Conservation (phyloP, 1,140 invertebrate species). For the Anthonomus grandis region DNA sequence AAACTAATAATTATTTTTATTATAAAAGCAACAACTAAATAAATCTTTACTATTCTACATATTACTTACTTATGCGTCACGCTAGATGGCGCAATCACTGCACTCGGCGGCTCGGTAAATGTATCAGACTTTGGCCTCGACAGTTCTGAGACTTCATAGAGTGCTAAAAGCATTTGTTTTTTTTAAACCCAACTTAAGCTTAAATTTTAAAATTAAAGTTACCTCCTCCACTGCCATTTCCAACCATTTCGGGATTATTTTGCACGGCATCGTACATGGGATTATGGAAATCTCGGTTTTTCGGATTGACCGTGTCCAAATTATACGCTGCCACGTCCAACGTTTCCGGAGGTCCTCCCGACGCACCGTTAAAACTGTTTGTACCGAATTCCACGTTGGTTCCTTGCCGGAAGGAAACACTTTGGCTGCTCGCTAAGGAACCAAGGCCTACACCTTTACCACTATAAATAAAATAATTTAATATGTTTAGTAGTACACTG, state of each 20-base stretch:
- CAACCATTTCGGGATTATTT: constrained; percentile 54
- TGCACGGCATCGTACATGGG: constrained; percentile 91
- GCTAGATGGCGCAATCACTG: constrained; percentile 76
- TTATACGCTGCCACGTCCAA: constrained; percentile 76
- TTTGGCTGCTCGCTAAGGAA: constrained; percentile 78
- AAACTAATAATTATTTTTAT: not conserved
- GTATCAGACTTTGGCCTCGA: constrained; percentile 58
- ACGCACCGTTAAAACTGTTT: constrained; percentile 52
- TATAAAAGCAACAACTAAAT: no score
- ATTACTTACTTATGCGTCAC: constrained; percentile 62
- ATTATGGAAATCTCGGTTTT: constrained; percentile 88
- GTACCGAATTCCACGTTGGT: constrained; percentile 89
- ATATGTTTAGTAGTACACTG: no score
- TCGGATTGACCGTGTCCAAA: constrained; percentile 65
- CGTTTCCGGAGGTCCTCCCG: constrained; percentile 44
- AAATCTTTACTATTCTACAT: no score
- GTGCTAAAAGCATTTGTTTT: constrained; percentile 49
- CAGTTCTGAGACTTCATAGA: constrained; percentile 76
- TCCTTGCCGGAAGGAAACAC: constrained; percentile 92
- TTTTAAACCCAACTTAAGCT: not conserved
- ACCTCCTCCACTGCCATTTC: constrained; percentile 55
- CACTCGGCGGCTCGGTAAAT: constrained; percentile 60
- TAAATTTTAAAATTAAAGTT: not conserved
- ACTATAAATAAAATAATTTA: constrained; percentile 47
- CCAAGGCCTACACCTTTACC: constrained; percentile 72